Conservation (phyloP, 2,797 vertebrate species). For the Heteromormyrus szaboi region DNA sequence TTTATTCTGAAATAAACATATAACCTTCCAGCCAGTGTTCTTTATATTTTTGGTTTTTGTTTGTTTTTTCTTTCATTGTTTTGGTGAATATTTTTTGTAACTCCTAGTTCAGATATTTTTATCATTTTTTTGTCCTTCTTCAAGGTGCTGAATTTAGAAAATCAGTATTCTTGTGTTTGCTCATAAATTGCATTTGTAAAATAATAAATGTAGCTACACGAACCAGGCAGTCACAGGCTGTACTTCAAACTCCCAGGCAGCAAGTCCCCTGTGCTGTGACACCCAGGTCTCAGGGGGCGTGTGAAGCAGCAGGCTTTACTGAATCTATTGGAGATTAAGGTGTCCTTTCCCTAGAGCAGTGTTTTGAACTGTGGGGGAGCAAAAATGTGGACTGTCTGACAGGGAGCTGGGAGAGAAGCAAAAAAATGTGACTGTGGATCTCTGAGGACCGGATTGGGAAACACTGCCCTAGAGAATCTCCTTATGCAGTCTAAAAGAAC, state of each 20-base stretch:
- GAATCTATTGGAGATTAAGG: neutral
- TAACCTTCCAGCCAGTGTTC: neutral
- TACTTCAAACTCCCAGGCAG: neutral
- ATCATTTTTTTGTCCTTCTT: neutral
- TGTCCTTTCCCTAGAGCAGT: neutral
- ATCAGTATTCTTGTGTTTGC: neutral
- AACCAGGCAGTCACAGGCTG: neutral
- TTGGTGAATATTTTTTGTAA: neutral
- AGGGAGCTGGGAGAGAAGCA: neutral
- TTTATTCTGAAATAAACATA: conserved; percentile 2
- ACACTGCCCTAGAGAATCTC: neutral
- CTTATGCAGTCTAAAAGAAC: neutral
- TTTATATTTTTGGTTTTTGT: neutral
- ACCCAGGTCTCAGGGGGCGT: neutral
- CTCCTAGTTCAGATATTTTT: neutral
- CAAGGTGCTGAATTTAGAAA: neutral
- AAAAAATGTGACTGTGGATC: neutral
- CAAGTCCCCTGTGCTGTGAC: neutral
- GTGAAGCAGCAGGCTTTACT: neutral
- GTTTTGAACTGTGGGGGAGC: neutral
- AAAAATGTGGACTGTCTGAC: neutral
- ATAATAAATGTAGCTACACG: neutral
- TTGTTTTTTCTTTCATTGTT: neutral
- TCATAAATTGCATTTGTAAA: neutral
- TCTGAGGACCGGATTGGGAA: neutral